A percentile compares a stretch with the other conserved stretches of the same genome.
Evolutionary conservation across 1,140 invertebrate genomes (phyloP).

Genomic region (Globodera rostochiensis): DNA sequence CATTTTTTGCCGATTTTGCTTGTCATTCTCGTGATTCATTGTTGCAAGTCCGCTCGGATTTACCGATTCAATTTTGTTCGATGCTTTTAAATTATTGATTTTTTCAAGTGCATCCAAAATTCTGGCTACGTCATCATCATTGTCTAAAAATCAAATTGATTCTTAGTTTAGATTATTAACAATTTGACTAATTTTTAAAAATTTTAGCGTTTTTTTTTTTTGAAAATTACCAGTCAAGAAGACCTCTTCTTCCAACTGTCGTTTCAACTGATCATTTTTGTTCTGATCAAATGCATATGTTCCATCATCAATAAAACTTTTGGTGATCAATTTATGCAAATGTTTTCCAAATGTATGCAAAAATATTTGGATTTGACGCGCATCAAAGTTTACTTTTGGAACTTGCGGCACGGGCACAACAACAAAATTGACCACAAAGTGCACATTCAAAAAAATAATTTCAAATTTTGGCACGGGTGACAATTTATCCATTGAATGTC

Average conservation of each 20-base stretch:
- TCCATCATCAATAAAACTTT: neutral
- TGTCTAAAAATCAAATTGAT: too few relatives aligned
- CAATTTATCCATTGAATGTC: neutral
- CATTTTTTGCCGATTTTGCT: too few relatives aligned
- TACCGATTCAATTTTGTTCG: too few relatives aligned
- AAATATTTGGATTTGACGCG: neutral
- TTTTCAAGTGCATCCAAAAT: too few relatives aligned
- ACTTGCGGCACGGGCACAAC: neutral
- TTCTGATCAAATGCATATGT: neutral
- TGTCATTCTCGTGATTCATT: too few relatives aligned
- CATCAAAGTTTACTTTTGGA: neutral
- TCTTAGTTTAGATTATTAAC: too few relatives aligned
- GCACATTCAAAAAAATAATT: neutral
- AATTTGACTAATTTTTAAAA: neutral
- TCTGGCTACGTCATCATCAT: too few relatives aligned
- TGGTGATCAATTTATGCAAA: neutral
- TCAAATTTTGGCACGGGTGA: neutral
- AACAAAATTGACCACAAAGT: neutral
- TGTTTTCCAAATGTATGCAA: neutral
- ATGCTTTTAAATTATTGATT: too few relatives aligned
- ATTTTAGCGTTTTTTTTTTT: too few relatives aligned
- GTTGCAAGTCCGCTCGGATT: too few relatives aligned
- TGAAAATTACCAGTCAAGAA: neutral
- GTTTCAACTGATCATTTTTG: neutral
- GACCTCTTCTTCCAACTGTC: neutral